Conservation (phyloP, 2,888 invertebrate genomes). For the Dicyrtoma fusca region DNA sequence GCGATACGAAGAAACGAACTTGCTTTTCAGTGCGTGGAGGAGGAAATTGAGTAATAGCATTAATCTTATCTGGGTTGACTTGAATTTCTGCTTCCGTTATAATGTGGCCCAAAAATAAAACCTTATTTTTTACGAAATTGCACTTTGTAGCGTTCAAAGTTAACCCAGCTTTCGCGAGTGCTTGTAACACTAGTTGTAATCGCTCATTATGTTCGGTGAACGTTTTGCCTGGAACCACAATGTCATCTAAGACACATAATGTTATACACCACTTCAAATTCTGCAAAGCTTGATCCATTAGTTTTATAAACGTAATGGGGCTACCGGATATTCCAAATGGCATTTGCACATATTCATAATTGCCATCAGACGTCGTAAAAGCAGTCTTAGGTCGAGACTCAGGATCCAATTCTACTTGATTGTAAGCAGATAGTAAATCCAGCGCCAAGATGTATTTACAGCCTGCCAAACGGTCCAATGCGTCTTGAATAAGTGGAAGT, state of each 20-base stretch:
- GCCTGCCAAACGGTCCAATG: conserved; percentile 33
- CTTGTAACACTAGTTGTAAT: not conserved
- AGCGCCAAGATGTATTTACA: conserved; percentile 40
- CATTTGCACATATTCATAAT: not conserved
- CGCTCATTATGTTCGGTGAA: conserved; percentile 36
- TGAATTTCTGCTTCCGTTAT: conserved; percentile 18
- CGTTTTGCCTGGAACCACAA: conserved; percentile 52
- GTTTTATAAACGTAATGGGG: not conserved
- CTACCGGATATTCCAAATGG: conserved; percentile 9
- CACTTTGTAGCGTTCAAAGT: conserved; percentile 28
- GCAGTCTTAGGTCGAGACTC: conserved; percentile 17
- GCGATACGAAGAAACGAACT: conserved; percentile 40
- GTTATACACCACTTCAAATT: not conserved
- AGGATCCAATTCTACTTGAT: conserved; percentile 8
- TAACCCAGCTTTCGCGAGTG: not conserved
- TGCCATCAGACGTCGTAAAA: conserved; percentile 22
- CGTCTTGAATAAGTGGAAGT: conserved; percentile 36
- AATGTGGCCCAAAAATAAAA: conserved; percentile 31
- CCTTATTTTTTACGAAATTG: conserved; percentile 13
- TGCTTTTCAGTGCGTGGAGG: conserved; percentile 34
- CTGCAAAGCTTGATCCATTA: not conserved
- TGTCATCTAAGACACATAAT: conserved; percentile 58
- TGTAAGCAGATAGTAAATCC: conserved; percentile 32
- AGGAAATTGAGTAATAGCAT: conserved; percentile 39
- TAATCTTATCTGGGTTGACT: conserved; percentile 38